Percentiles rank a stretch among this genome's conserved stretches.
These are phyloP conservation scores for Enteromius anoplus DNA, from an alignment of 2,797 vertebrate genomes.

Conservation along the genomic window DNA sequence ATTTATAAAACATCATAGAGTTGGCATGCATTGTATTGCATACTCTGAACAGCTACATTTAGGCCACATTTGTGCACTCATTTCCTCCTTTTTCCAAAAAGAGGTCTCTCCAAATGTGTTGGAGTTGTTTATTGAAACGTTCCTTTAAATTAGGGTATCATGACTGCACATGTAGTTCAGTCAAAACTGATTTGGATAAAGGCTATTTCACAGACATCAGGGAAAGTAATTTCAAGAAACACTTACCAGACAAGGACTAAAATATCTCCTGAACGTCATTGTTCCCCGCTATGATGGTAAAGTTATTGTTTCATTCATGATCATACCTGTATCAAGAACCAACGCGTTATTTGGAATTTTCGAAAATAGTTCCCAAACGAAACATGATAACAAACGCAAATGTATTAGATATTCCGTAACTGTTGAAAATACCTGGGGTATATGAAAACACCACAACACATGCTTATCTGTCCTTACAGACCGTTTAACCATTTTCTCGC, in stretches of 20 bases:
- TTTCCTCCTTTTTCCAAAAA: conserved; percentile 23
- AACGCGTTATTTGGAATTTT: background rate
- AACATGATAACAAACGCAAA: background rate
- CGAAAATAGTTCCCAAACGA: background rate
- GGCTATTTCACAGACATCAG: background rate
- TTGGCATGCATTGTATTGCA: background rate
- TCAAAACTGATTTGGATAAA: background rate
- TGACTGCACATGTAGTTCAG: background rate
- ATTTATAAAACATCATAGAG: background rate
- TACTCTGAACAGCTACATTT: background rate
- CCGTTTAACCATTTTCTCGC: background rate
- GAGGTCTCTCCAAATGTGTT: too few species aligned
- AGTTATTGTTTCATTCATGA: background rate
- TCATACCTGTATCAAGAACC: background rate
- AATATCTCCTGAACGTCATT: background rate
- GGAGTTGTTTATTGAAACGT: background rate
- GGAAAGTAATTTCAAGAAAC: background rate
- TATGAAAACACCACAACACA: background rate
- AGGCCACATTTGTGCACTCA: background rate
- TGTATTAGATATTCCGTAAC: background rate
- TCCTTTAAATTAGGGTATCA: background rate
- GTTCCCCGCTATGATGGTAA: background rate
- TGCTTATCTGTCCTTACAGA: background rate
- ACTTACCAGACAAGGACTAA: conserved; percentile 1
- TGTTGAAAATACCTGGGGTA: background rate